phyloP scores from a whole-genome alignment of 2,113 vertebrate species.

The Callipepla californica region DNA sequence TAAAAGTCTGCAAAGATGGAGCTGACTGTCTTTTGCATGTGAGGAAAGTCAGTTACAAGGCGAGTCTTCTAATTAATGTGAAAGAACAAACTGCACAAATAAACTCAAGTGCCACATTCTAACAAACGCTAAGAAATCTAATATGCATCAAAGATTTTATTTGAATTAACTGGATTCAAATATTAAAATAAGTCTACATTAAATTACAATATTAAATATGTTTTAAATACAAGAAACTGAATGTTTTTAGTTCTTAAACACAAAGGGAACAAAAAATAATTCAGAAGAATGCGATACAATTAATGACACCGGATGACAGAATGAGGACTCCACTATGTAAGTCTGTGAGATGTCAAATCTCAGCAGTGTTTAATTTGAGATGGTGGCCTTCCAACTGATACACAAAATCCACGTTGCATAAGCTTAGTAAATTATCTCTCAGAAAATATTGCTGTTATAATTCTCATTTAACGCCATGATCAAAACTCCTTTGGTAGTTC shows the following conservation, averaged over 20 bases:
- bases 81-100: background rate
- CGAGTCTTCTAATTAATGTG: background rate
- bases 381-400: conserved; percentile 55
- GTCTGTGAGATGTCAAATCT: conserved; percentile 52
- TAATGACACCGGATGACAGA: conserved; percentile 61
- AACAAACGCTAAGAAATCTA: conserved; percentile 30
- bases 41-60: background rate
- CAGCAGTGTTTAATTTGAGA: conserved; percentile 63
- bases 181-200: conserved; percentile 78
- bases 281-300: conserved; percentile 52
- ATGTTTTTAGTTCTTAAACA: conserved; percentile 51
- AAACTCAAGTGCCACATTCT: background rate
- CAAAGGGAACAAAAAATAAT: conserved; percentile 68
- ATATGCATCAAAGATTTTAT: conserved; percentile 63
- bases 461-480: conserved; percentile 65
- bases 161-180: conserved; percentile 63
- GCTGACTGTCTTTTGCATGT: background rate
- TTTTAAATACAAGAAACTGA: conserved; percentile 74
- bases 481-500: conserved; percentile 77
- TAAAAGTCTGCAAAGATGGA: background rate
- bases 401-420: conserved; percentile 68
- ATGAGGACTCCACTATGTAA: conserved; percentile 52
- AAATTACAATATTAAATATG: conserved; percentile 80
- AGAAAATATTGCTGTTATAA: conserved; percentile 73
- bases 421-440: conserved; percentile 62